Evolutionary conservation across 2,113 vertebrate species (phyloP), one percentile per base, ranked within the genome.

Genomic region (Oceanites oceanicus): DNA sequence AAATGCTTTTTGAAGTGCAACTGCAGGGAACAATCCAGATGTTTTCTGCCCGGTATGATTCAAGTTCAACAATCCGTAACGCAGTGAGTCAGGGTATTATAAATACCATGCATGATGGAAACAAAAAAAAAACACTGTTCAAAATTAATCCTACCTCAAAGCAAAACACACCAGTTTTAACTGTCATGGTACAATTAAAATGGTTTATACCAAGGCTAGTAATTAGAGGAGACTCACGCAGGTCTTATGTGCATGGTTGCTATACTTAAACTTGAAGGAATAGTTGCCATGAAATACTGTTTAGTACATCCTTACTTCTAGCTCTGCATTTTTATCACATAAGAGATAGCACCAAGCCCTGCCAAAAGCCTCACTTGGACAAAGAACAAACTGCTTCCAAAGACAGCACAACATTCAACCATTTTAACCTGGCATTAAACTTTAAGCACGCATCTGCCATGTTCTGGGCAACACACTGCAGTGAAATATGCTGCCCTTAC

Each of bases 401-500:
- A 93, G 72, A 52, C 56, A 78, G 50, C 3, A 36, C 0, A 1
- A 50, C 50, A 83, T 84, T 93, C 52, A 90, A 92, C 88, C 40
- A 72, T 66, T 92, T 92, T 84, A 93, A 91, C 90, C 86, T 86
- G 86, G 76, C 75, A 89, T 44, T 81, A 91, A 86, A 93, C 36
- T 78, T 49, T 44, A 91, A 75, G 34, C 44, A 74, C 65, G 27
- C 68, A 94, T 78, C 88, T 93, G 90, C 40, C 23, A 26, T 2
- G 3, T 56, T 95, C 83, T 75, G 79, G 65, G 76, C n/a, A 96
- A 79, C 82, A 56, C 13, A 27, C 2, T 27, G 59, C 58, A 70
- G 27, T 73, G 56, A 74, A 76, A 93, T 32, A 71, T 1, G 5
- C 44, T 32, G 25, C 32, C 6, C 4, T 34, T 16, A 25, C 58